These are phyloP conservation scores for Eunapius fragilis DNA, from an alignment of 37 sponge, comb jelly and placozoan genomes.

Conservation along the genomic window DNA sequence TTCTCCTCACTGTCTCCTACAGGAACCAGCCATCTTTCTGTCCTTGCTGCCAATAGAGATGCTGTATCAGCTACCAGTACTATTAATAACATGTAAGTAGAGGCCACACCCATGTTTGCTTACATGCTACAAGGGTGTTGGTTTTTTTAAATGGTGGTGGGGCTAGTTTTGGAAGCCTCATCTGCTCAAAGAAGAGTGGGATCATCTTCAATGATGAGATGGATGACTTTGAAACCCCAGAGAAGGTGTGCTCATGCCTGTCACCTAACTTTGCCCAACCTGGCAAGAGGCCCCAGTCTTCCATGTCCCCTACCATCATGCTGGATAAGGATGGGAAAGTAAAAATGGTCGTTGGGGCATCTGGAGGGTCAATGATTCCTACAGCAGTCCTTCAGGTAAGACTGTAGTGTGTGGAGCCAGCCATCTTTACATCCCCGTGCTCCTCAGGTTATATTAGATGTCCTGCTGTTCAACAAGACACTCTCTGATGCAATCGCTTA, in stretches of 20 bases:
- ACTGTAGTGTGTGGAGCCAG: no score
- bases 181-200: conserved; percentile 67
- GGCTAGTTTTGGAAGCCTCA: conserved; percentile 72
- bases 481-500: conserved; percentile 55
- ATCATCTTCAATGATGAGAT: conserved; percentile 90
- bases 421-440: no score
- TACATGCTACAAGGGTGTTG: no score
- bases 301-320: no score
- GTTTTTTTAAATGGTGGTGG: no score
- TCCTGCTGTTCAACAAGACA: conserved; percentile 41
- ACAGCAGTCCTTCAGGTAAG: no score
- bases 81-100: conserved; percentile 72
- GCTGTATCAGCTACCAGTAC: conserved; percentile 87
- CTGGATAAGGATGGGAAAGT: no score
- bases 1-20: neutral
- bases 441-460: conserved; percentile 75
- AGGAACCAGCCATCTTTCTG: conserved; percentile 83
- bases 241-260: conserved; percentile 7
- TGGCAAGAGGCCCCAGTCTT: no score
- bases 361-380: no score
- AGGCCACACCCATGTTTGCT: no score
- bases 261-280: conserved; percentile 71
- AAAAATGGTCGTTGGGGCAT: no score
- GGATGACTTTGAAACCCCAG: conserved; percentile 85
- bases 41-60: conserved; percentile 82